phyloP scores from a whole-genome alignment of 2,888 invertebrate species.

The Hemicrepidius hirtus region DNA sequence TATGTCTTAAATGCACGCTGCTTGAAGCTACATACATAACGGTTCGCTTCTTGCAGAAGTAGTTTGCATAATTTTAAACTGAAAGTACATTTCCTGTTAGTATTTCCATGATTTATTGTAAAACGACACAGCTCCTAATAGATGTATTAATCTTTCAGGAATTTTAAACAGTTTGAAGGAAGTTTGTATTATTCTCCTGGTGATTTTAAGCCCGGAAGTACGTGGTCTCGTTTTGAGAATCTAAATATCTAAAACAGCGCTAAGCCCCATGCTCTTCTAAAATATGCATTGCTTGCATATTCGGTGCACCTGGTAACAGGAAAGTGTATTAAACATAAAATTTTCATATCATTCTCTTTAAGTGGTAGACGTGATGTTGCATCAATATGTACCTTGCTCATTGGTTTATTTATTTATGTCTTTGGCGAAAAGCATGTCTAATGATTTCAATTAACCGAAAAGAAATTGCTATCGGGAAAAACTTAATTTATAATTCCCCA shows the following conservation, averaged over 20 bases:
- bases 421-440: too few relatives aligned
- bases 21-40: too few relatives aligned
- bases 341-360: slow-evolving; percentile 5
- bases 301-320: slow-evolving; percentile 15
- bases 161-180: slow-evolving; percentile 19
- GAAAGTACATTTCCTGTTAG: slow-evolving; percentile 5
- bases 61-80: not conserved
- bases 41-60: not conserved
- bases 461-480: too few relatives aligned
- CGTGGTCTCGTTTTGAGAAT: not conserved
- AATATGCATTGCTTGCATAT: slow-evolving; percentile 26
- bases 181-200: slow-evolving; percentile 16
- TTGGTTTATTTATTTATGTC: too few relatives aligned
- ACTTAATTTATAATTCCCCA: too few relatives aligned
- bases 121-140: not conserved
- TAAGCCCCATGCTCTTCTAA: not conserved
- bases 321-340: slow-evolving; percentile 12
- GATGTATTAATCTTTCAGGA: slow-evolving; percentile 11
- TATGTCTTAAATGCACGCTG: too few relatives aligned
- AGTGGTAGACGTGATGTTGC: too few relatives aligned
- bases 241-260: not conserved
- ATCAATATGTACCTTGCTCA: too few relatives aligned
- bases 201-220: slow-evolving; percentile 19
- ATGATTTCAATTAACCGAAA: too few relatives aligned
- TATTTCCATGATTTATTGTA: slow-evolving; percentile 2